Conservation (phyloP, 1,140 invertebrate species). For the Brachionus calyciflorus region DNA sequence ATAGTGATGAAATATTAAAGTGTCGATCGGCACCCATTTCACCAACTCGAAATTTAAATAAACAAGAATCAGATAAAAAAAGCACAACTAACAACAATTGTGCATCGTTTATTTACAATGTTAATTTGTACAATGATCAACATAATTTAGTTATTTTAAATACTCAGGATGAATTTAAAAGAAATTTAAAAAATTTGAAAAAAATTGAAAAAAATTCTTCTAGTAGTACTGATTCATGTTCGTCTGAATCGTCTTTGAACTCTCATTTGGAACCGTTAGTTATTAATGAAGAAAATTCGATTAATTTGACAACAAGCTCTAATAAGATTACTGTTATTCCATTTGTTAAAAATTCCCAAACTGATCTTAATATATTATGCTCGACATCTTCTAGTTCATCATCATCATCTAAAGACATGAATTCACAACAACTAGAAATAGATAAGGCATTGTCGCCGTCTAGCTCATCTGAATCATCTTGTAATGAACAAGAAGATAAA, state of each 20-base stretch:
- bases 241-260: not conserved
- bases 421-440: too few relatives aligned
- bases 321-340: conserved; percentile 1
- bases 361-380: not conserved
- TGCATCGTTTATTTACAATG: conserved; percentile 27
- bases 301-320: not conserved
- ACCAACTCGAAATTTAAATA: not conserved
- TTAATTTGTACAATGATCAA: conserved; percentile 34
- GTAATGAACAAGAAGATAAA: not conserved
- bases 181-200: not conserved
- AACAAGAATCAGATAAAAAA: not conserved
- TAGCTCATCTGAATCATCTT: not conserved
- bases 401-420: not conserved
- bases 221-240: conserved; percentile 1
- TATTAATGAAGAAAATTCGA: conserved; percentile 12
- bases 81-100: not conserved
- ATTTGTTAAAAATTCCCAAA: not conserved
- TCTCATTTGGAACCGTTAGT: not conserved
- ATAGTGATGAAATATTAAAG: not conserved
- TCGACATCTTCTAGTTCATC: not conserved
- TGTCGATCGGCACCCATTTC: conserved; percentile 10
- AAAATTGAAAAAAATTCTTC: not conserved
- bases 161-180: not conserved
- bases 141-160: conserved; percentile 32
- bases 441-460: not conserved